Conservation (phyloP, 1,140 invertebrate genomes). For the Colletes latitarsis region DNA sequence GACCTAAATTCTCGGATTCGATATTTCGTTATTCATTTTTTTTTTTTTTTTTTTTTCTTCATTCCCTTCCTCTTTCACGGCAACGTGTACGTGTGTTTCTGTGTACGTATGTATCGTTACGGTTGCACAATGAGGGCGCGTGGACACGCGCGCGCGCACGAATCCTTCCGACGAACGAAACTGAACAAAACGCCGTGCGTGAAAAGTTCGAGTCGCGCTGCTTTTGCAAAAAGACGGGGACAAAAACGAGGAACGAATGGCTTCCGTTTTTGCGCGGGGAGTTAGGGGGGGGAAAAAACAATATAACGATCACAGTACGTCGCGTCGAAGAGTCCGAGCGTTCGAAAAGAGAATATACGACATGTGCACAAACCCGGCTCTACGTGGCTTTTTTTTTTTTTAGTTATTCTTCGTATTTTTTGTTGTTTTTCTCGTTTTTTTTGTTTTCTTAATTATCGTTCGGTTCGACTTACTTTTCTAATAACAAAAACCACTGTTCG, state of each 20-base stretch:
- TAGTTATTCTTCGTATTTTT: not conserved
- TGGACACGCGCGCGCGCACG: constrained; percentile 2
- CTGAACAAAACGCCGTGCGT: not conserved
- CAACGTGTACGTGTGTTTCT: not conserved
- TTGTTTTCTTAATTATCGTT: not conserved
- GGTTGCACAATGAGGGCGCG: not conserved
- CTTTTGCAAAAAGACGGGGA: not conserved
- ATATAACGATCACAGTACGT: constrained; percentile 47
- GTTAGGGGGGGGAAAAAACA: constrained; percentile 14
- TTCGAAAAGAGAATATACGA: constrained; percentile 6
- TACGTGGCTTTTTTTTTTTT: not conserved
- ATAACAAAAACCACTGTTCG: constrained; percentile 19
- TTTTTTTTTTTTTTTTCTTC: not conserved
- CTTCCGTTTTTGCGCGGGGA: not conserved
- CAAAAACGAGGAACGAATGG: constrained; percentile 15
- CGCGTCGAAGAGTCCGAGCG: constrained; percentile 30
- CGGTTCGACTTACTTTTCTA: constrained; percentile 6
- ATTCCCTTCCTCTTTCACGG: not conserved
- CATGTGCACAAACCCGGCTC: constrained; percentile 50
- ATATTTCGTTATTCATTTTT: constrained; percentile 14
- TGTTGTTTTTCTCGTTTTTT: not conserved
- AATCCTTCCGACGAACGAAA: constrained; percentile 32
- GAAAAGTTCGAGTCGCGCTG: not conserved
- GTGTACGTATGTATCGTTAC: constrained; percentile 7
- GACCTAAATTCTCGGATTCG: constrained; percentile 41